A percentile compares a stretch with the other conserved stretches of the same genome.
Conservation (phyloP, 1,140 invertebrate species). For the Colletes latitarsis region DNA sequence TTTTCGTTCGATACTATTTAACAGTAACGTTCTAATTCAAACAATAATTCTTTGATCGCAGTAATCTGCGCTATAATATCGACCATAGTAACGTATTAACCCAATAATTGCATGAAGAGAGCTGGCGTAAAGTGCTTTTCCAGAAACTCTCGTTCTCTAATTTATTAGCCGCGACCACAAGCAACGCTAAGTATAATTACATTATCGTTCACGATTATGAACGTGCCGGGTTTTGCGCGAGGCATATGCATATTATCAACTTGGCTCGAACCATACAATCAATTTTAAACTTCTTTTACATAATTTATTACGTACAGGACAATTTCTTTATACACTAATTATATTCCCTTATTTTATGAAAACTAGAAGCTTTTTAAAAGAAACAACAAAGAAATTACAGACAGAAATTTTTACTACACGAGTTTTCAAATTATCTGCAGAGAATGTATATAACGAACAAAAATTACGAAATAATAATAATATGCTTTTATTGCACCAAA, state of each 20-base stretch:
- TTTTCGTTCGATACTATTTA: not conserved
- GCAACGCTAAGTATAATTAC: not conserved
- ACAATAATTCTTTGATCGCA: not conserved
- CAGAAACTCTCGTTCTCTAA: conserved; percentile 2
- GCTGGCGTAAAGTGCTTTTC: conserved; percentile 7
- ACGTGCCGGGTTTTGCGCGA: not conserved
- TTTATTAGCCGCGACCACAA: conserved; percentile 5
- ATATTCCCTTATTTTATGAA: too few species aligned
- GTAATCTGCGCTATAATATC: not conserved
- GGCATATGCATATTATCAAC: not conserved
- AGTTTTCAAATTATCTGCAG: too few species aligned
- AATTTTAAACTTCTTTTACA: not conserved
- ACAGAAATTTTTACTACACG: too few species aligned
- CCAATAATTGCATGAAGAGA: not conserved
- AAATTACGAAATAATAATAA: too few species aligned
- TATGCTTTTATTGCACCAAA: too few species aligned
- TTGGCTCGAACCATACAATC: not conserved
- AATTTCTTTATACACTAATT: too few species aligned
- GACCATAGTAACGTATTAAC: not conserved
- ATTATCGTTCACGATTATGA: conserved; percentile 16
- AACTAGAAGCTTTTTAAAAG: too few species aligned
- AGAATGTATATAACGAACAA: too few species aligned
- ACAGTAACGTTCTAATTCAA: not conserved
- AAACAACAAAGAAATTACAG: too few species aligned
- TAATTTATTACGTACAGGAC: not conserved